A percentile compares a stretch with the other conserved stretches of the same genome.
phyloP scores from a whole-genome alignment of 2,797 vertebrate genomes.

The Ambastaia sidthimunki region DNA sequence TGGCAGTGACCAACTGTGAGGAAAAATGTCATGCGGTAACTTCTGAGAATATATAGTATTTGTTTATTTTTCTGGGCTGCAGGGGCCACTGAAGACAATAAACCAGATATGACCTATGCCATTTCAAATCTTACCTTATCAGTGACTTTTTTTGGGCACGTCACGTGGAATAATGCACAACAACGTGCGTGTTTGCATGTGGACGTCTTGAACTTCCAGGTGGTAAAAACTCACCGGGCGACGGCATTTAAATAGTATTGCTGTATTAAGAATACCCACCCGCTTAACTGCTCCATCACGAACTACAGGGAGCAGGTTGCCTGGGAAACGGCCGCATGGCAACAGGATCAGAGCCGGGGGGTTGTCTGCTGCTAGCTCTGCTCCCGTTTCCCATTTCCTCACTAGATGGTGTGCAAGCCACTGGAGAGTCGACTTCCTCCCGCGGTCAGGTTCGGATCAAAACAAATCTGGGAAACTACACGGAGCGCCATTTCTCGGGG shows the following conservation, averaged over 20 bases:
- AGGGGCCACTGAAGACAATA: slow-evolving; percentile 12
- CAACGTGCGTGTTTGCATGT: slow-evolving; percentile 12
- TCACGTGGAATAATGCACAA: slow-evolving; percentile 14
- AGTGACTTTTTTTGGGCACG: slow-evolving; percentile 11
- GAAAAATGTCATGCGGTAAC: background rate
- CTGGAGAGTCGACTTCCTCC: slow-evolving; percentile 83
- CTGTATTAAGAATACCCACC: slow-evolving; percentile 73
- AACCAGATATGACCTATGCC: slow-evolving; percentile 40
- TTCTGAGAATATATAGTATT: background rate
- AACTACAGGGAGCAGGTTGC: slow-evolving; percentile 92
- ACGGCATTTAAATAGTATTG: slow-evolving; percentile 68
- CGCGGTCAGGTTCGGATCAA: slow-evolving; percentile 74
- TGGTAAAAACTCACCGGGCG: slow-evolving; percentile 20
- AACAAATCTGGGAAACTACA: slow-evolving; percentile 75
- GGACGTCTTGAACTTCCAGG: slow-evolving; percentile 11
- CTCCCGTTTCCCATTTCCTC: slow-evolving; percentile 90
- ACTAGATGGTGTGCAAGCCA: slow-evolving; percentile 93
- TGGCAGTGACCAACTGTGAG: background rate
- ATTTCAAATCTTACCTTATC: slow-evolving; percentile 9
- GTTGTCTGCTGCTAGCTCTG: slow-evolving; percentile 86
- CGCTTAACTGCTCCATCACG: slow-evolving; percentile 80
- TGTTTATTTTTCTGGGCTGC: background rate
- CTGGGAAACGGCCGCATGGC: slow-evolving; percentile 99
- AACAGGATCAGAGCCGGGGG: slow-evolving; percentile 96
- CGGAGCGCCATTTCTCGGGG: slow-evolving; percentile 70